A percentile compares a stretch with the other conserved stretches of the same genome.
Conservation (phyloP, 2,797 vertebrate genomes). For the Xiphophorus birchmanni region DNA sequence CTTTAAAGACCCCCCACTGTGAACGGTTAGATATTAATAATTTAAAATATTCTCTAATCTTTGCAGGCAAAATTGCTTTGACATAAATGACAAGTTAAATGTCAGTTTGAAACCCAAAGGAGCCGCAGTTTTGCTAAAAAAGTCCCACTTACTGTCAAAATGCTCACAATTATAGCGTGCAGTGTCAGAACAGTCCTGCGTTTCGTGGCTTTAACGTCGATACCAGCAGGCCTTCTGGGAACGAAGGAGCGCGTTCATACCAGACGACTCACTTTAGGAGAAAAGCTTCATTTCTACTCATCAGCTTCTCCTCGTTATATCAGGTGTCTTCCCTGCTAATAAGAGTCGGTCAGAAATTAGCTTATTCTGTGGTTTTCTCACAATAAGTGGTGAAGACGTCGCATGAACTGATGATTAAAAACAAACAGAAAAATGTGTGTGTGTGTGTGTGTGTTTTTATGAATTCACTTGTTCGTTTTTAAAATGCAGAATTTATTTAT, state of each 20-base stretch:
- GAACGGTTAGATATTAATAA: not conserved
- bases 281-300: constrained; percentile 16
- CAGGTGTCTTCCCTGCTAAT: not conserved
- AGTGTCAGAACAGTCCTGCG: not conserved
- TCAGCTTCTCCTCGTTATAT: constrained; percentile 9
- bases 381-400: constrained; percentile 19
- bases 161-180: not conserved
- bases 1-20: not conserved
- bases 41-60: not conserved
- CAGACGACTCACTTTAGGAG: constrained; percentile 12
- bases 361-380: constrained; percentile 46
- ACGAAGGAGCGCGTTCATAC: constrained; percentile 5
- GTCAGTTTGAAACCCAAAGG: not conserved
- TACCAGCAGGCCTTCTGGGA: constrained; percentile 4
- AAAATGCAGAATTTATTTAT: not conserved
- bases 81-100: not conserved
- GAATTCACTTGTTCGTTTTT: not conserved
- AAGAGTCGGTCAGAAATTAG: constrained; percentile 21
- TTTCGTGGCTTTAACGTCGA: constrained; percentile 18
- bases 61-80: not conserved
- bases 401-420: too few relatives aligned
- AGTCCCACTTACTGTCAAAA: not conserved
- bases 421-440: not conserved
- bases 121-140: not conserved
- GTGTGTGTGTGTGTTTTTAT: not conserved